Percentiles rank a stretch among this genome's conserved stretches.
Evolutionary conservation across 2,113 vertebrate genomes (phyloP).

Genomic region (Porphyrio hochstetteri): DNA sequence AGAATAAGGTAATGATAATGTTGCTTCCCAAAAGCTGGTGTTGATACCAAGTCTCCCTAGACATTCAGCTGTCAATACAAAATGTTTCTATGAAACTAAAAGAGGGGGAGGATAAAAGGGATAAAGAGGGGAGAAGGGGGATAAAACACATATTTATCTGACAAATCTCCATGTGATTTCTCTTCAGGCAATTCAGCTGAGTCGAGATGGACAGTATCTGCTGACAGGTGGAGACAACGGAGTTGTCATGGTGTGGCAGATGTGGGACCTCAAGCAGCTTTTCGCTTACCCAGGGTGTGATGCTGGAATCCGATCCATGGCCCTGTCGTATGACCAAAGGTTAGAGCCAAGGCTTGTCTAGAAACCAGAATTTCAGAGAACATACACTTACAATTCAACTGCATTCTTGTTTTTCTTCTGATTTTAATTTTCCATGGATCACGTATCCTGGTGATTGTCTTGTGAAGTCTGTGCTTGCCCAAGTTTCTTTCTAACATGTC

Average conservation of each 20-base stretch:
- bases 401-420: neutral
- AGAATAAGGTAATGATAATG: neutral
- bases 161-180: neutral
- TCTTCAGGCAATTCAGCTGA: slow-evolving; percentile 89
- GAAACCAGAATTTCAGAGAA: neutral
- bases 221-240: slow-evolving; percentile 92
- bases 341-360: slow-evolving; percentile 52
- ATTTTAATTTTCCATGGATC: neutral
- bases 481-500: neutral
- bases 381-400: neutral
- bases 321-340: slow-evolving; percentile 96
- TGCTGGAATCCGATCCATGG: slow-evolving; percentile 95
- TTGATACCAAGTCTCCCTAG: neutral
- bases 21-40: neutral
- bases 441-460: neutral
- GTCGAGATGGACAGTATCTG: slow-evolving; percentile 95
- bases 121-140: too few species aligned
- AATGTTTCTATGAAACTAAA: neutral
- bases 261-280: slow-evolving; percentile 88
- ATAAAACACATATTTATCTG: neutral
- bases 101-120: neutral
- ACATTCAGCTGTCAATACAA: neutral
- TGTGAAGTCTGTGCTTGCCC: neutral
- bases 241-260: slow-evolving; percentile 89
- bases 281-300: slow-evolving; percentile 96